phyloP scores from a whole-genome alignment of 2,888 invertebrate genomes.

The Chrysomela aeneicollis region DNA sequence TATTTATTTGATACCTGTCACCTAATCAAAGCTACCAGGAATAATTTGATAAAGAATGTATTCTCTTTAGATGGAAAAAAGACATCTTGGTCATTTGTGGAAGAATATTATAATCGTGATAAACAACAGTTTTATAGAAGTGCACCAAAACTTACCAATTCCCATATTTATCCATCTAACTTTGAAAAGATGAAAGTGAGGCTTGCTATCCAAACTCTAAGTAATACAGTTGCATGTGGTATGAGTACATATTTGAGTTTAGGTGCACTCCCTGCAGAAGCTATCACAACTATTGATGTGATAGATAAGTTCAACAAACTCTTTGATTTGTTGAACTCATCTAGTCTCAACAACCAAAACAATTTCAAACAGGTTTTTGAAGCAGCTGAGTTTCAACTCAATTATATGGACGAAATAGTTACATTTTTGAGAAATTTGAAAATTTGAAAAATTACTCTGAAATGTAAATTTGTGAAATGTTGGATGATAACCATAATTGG shows the following conservation, averaged over 20 bases:
- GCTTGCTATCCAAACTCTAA: constrained; percentile 40
- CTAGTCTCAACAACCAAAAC: constrained; percentile 5
- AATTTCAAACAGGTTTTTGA: constrained; percentile 18
- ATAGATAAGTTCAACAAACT: constrained; percentile 24
- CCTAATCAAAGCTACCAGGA: constrained; percentile 27
- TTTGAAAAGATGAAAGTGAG: constrained; percentile 44
- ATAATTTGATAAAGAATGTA: no score
- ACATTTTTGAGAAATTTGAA: constrained; percentile 33
- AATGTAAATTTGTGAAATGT: constrained; percentile 34
- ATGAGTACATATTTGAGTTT: constrained; percentile 37
- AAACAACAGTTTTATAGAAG: constrained; percentile 23
- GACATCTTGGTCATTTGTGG: constrained; percentile 34
- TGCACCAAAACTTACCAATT: constrained; percentile 39
- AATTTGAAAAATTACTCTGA: constrained; percentile 37
- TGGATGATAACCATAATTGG: constrained; percentile 40
- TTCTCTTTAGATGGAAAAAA: constrained; percentile 25
- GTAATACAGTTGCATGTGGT: constrained; percentile 39
- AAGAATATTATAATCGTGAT: constrained; percentile 38
- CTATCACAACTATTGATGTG: constrained; percentile 23
- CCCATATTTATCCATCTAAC: constrained; percentile 39
- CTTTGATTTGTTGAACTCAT: constrained; percentile 20
- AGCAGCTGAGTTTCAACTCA: not conserved
- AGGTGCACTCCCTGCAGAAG: constrained; percentile 33
- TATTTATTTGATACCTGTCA: constrained; percentile 28
- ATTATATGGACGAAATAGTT: constrained; percentile 33